These are phyloP conservation scores for Acanthosepion lycidas DNA, from an alignment of 2,888 invertebrate species.

Conservation along the genomic window DNA sequence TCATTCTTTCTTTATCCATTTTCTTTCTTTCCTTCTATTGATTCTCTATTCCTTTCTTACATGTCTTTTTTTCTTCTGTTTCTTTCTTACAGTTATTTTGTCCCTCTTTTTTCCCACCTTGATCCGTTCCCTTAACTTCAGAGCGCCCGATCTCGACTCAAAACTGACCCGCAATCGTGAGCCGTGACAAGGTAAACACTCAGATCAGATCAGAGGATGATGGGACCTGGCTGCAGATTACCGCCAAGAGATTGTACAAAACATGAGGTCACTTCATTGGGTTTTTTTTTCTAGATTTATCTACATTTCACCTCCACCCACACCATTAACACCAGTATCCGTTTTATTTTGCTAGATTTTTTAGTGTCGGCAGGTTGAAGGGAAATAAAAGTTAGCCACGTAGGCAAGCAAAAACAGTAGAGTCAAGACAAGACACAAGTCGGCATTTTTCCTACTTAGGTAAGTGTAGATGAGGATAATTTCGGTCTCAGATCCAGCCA, in stretches of 20 bases:
- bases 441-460: neutral
- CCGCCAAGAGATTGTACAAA: neutral
- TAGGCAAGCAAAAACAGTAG: neutral
- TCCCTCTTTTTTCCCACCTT: no score
- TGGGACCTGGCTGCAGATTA: neutral
- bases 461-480: neutral
- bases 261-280: neutral
- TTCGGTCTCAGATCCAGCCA: neutral
- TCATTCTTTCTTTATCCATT: no score
- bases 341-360: neutral
- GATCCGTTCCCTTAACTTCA: neutral
- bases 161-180: slow-evolving; percentile 4
- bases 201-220: neutral
- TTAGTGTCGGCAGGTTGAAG: neutral
- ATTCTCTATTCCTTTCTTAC: neutral
- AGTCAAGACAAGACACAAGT: neutral
- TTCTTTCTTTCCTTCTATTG: neutral
- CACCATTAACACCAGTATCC: neutral
- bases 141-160: neutral
- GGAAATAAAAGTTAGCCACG: neutral
- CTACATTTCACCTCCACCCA: neutral
- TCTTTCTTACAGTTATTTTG: rapidly evolving
- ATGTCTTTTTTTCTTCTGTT: neutral
- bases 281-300: neutral
- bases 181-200: neutral